Percentiles rank a stretch among this genome's conserved stretches.
These are phyloP conservation scores for Forficula auricularia DNA, from an alignment of 1,140 invertebrate species.

Conservation along the genomic window DNA sequence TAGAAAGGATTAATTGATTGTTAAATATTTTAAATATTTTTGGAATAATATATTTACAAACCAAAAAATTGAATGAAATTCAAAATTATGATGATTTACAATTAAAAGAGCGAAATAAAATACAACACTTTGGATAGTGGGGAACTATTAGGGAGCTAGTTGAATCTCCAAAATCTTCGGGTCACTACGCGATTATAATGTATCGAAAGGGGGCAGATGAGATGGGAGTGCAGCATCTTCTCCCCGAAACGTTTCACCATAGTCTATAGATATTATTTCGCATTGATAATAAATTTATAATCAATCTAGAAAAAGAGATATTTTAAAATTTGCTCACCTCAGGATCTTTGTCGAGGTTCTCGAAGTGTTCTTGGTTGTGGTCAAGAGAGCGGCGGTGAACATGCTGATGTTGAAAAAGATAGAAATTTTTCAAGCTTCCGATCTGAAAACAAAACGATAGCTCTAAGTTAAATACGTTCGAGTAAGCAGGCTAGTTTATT, in stretches of 20 bases:
- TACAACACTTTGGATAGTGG: too few species aligned
- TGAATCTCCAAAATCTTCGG: too few species aligned
- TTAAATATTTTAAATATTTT: too few species aligned
- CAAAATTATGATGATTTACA: too few species aligned
- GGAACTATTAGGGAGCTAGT: too few species aligned
- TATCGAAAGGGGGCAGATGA: neutral
- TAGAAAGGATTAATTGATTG: too few species aligned
- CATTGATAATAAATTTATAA: constrained; percentile 3
- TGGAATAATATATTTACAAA: too few species aligned
- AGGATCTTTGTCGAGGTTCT: constrained; percentile 48
- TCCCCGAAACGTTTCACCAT: neutral
- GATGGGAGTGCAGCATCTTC: neutral
- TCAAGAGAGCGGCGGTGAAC: constrained; percentile 61
- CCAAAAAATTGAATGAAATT: too few species aligned
- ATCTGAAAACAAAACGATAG: constrained; percentile 58
- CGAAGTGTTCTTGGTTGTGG: constrained; percentile 50
- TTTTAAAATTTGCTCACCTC: constrained; percentile 34
- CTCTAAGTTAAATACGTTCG: too few species aligned
- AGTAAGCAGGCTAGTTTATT: too few species aligned
- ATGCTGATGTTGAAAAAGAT: constrained; percentile 59
- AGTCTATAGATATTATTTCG: neutral
- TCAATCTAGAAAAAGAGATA: constrained; percentile 5
- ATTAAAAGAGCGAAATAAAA: too few species aligned
- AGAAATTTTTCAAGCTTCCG: constrained; percentile 63
- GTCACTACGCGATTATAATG: too few species aligned